Conservation (phyloP, 2,113 vertebrate species). For the Notothenia rossii region DNA sequence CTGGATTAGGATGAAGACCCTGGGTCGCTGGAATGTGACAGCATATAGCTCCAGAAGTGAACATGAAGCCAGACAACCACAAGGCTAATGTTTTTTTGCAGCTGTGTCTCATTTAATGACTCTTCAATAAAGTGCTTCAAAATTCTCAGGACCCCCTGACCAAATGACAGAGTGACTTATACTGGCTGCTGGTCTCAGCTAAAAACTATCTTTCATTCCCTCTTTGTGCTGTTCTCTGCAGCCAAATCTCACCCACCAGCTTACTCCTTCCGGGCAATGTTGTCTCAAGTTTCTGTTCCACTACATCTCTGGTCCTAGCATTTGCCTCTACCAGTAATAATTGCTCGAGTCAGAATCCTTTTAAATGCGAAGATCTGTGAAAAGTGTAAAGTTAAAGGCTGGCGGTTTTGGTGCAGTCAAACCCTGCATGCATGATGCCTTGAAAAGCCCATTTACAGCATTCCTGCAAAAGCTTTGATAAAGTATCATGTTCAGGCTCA, state of each 20-base stretch:
- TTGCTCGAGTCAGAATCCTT: conserved; percentile 56
- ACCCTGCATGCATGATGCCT: conserved; percentile 33
- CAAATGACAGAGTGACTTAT: conserved; percentile 39
- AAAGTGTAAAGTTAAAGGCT: conserved; percentile 36
- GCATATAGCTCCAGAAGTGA: conserved; percentile 10
- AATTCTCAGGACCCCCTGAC: conserved; percentile 36
- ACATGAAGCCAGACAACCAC: conserved; percentile 10
- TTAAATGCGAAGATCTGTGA: conserved; percentile 63
- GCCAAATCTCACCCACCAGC: conserved; percentile 44
- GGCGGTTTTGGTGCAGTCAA: conserved; percentile 33
- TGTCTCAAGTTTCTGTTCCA: conserved; percentile 67
- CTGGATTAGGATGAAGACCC: conserved; percentile 11
- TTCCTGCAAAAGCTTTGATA: conserved; percentile 40
- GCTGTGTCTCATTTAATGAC: conserved; percentile 32
- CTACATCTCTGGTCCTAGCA: conserved; percentile 53
- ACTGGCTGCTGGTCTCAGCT: conserved; percentile 37
- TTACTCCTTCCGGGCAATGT: conserved; percentile 54
- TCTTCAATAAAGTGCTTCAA: conserved; percentile 42
- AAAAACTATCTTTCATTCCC: conserved; percentile 27
- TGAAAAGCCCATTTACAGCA: conserved; percentile 45
- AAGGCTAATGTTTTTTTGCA: conserved; percentile 14
- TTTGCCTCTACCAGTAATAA: conserved; percentile 68
- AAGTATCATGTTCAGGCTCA: conserved; percentile 23
- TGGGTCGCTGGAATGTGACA: background rate
- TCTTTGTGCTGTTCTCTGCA: conserved; percentile 34